Percentiles rank a stretch among this genome's conserved stretches.
Evolutionary conservation across 2,113 vertebrate species (phyloP).

Genomic region (Benitochromis conjunctus): DNA sequence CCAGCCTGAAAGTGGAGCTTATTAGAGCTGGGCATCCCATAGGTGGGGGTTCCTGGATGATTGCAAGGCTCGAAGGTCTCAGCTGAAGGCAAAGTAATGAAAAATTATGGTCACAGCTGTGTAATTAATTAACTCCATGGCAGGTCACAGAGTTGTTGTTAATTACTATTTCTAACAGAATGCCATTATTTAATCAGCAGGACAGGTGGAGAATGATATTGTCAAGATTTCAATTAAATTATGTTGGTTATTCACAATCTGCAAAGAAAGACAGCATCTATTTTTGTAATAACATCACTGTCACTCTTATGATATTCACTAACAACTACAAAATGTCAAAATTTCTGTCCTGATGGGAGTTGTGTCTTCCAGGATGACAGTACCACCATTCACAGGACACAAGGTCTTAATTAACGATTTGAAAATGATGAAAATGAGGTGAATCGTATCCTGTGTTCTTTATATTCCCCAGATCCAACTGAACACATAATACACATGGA

Average conservation of each 20-base stretch:
- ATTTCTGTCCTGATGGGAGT: neutral
- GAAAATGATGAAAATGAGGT: neutral
- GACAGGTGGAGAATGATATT: neutral
- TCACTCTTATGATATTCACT: neutral
- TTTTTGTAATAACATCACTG: neutral
- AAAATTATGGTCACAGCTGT: neutral
- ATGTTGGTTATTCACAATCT: neutral
- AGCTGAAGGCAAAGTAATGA: conserved; percentile 61
- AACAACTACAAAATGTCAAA: neutral
- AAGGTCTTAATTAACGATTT: neutral
- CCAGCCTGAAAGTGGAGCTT: conserved; percentile 82
- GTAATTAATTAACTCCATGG: neutral
- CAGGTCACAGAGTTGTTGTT: neutral
- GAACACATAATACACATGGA: neutral
- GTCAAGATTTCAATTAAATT: neutral
- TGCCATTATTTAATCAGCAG: neutral
- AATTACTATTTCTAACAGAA: neutral
- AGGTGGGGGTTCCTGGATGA: conserved; percentile 82
- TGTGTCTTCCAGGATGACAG: neutral
- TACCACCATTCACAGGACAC: neutral
- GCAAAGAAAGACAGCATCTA: neutral
- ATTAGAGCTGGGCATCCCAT: conserved; percentile 79
- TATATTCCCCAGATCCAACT: neutral
- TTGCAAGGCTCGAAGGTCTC: conserved; percentile 84
- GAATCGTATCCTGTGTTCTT: neutral